These are phyloP conservation scores for Nasua narica DNA, from an alignment of 2,797 vertebrate species.

Conservation along the genomic window DNA sequence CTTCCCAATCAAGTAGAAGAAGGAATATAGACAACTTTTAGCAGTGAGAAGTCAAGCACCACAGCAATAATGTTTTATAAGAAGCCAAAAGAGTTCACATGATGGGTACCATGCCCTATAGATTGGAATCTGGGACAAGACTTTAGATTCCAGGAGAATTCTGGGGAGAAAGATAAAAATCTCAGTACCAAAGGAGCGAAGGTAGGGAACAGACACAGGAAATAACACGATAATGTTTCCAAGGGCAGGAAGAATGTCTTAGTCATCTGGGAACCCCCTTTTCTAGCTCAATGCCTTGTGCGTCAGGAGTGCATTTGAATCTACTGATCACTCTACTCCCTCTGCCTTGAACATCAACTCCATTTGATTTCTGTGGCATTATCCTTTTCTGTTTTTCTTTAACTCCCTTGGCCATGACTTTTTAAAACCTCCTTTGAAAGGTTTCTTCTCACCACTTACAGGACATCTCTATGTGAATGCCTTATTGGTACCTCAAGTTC, in stretches of 20 bases:
- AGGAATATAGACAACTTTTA: background rate
- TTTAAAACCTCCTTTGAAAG: background rate
- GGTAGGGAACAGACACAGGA: background rate
- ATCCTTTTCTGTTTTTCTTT: background rate
- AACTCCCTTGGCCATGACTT: background rate
- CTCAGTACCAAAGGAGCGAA: background rate
- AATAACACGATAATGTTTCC: background rate
- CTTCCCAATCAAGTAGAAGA: background rate
- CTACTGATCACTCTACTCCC: background rate
- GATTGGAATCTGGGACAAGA: background rate
- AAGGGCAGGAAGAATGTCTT: background rate
- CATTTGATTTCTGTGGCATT: background rate
- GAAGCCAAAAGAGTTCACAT: background rate
- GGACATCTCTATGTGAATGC: background rate
- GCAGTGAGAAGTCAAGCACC: background rate
- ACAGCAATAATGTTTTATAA: background rate
- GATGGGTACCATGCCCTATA: background rate
- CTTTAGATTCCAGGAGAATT: background rate
- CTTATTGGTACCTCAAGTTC: background rate
- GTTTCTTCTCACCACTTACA: background rate
- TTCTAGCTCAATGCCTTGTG: background rate
- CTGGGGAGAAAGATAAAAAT: background rate
- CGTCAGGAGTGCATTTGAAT: background rate
- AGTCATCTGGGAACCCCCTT: background rate
- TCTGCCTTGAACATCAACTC: background rate